phyloP scores from a whole-genome alignment of 2,113 vertebrate species.

The Atherinomorus stipes region DNA sequence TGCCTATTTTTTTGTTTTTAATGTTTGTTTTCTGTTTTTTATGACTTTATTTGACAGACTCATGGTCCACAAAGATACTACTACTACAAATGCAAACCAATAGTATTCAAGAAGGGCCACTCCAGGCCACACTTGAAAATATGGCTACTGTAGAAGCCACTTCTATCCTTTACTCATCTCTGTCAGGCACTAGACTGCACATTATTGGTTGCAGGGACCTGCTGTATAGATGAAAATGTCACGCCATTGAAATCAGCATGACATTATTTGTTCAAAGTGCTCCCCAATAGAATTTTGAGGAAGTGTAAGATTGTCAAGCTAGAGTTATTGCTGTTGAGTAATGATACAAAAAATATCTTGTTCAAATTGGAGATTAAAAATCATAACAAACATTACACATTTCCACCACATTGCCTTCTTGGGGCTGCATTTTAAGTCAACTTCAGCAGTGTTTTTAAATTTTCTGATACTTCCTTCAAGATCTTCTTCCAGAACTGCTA shows the following conservation, averaged over 20 bases:
- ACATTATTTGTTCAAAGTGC: slow-evolving; percentile 31
- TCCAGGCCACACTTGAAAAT: background rate
- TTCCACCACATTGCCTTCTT: no score
- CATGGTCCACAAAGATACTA: no score
- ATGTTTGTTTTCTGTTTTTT: no score
- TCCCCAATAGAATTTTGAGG: slow-evolving; percentile 26
- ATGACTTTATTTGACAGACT: no score
- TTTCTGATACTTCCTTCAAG: no score
- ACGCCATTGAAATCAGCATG: slow-evolving; percentile 52
- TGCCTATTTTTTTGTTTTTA: no score
- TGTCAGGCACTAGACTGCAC: slow-evolving; percentile 16
- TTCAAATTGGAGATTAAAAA: no score
- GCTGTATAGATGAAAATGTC: slow-evolving; percentile 54
- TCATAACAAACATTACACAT: no score
- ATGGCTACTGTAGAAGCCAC: background rate
- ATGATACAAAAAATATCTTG: background rate
- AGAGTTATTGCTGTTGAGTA: slow-evolving; percentile 9
- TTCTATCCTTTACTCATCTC: slow-evolving; percentile 1
- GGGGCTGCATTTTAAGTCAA: no score
- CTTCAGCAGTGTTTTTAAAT: no score
- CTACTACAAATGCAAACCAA: background rate
- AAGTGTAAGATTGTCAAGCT: background rate
- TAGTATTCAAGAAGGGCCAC: background rate
- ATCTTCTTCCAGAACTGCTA: no score
- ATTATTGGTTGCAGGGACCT: slow-evolving; percentile 26